These are phyloP conservation scores for Antheraea pernyi DNA, from an alignment of 1,140 invertebrate species.

Conservation along the genomic window DNA sequence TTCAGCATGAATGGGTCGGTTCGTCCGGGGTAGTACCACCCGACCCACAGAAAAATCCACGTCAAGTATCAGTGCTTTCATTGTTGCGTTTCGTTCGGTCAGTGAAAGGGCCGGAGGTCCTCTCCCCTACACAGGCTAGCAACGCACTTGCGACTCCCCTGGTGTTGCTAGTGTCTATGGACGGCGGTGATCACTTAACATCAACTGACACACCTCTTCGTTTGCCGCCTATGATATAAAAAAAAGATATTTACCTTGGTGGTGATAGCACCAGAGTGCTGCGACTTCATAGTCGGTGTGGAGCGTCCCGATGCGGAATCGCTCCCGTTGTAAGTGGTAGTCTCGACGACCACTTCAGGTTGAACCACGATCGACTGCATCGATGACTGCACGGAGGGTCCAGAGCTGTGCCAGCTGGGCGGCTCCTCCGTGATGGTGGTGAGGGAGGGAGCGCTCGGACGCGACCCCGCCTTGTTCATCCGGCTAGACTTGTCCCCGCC, in stretches of 20 bases:
- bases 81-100: no score
- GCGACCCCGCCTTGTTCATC: constrained; percentile 53
- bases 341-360: constrained; percentile 96
- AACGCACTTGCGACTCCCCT: no score
- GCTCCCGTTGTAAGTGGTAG: constrained; percentile 84
- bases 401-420: constrained; percentile 87
- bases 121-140: no score
- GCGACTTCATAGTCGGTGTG: constrained; percentile 66
- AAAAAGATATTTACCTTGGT: constrained; percentile 63
- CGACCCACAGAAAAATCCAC: no score
- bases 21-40: no score
- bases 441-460: constrained; percentile 84
- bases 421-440: constrained; percentile 97
- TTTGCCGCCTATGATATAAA: not conserved
- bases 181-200: no score
- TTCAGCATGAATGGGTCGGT: no score
- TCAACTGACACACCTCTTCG: no score
- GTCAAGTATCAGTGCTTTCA: no score
- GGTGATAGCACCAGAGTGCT: constrained; percentile 67
- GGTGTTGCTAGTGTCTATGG: no score
- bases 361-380: constrained; percentile 95
- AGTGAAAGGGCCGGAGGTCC: no score
- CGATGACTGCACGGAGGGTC: constrained; percentile 80
- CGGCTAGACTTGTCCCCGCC: constrained; percentile 63
- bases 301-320: constrained; percentile 69